phyloP scores from a whole-genome alignment of 2,888 invertebrate genomes.

The Apamea anceps region DNA sequence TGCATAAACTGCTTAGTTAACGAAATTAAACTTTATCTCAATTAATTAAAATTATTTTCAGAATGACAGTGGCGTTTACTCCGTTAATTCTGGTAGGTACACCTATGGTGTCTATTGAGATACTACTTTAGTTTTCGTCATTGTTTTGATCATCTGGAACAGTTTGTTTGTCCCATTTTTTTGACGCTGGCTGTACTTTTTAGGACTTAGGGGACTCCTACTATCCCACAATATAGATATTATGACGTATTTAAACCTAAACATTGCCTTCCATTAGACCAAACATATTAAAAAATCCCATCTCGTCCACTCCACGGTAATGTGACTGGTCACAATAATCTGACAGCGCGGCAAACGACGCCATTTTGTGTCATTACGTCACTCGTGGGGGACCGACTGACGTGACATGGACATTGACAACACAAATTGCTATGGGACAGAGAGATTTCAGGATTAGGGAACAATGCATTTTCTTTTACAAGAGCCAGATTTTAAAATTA shows the following conservation, averaged over 20 bases:
- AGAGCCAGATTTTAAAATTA: not conserved
- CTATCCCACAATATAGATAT: not conserved
- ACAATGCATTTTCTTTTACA: not conserved
- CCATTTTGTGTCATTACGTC: slow-evolving; percentile 48
- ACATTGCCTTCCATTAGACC: slow-evolving; percentile 10
- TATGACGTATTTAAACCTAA: not conserved
- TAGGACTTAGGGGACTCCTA: not conserved
- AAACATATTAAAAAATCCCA: slow-evolving; percentile 14
- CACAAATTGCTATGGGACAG: slow-evolving; percentile 26
- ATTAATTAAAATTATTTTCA: not conserved
- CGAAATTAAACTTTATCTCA: not conserved
- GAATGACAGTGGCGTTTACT: not conserved
- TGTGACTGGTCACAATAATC: slow-evolving; percentile 44
- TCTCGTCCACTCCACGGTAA: slow-evolving; percentile 21
- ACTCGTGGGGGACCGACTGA: slow-evolving; percentile 21
- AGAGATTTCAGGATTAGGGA: slow-evolving; percentile 21
- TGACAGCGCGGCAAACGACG: slow-evolving; percentile 51
- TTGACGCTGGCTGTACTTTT: not conserved
- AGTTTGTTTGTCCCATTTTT: not conserved
- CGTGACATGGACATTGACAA: slow-evolving; percentile 24
- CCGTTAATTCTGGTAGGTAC: not conserved
- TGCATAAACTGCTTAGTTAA: not conserved
- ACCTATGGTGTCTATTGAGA: not conserved
- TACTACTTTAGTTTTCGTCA: not conserved
- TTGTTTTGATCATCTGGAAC: not conserved